A percentile compares a stretch with the other conserved stretches of the same genome.
phyloP scores from a whole-genome alignment of 2,888 invertebrate genomes.

The Petrolisthes cinctipes region DNA sequence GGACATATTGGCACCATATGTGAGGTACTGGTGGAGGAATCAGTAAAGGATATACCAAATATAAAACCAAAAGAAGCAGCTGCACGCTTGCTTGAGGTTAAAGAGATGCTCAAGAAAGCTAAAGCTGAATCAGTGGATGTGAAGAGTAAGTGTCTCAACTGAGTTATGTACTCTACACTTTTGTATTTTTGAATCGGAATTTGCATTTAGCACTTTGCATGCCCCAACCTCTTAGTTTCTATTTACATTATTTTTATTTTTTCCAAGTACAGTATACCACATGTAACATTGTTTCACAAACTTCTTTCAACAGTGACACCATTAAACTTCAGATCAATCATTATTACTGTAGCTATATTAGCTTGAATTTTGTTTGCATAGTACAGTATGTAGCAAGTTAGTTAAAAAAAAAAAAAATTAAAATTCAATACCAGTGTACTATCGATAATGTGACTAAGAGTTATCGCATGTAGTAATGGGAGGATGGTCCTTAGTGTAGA shows the following conservation, averaged over 20 bases:
- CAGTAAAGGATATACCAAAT: conserved; percentile 44
- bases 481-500: no score
- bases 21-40: conserved; percentile 63
- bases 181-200: neutral
- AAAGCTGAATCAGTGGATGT: conserved; percentile 56
- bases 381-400: neutral
- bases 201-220: neutral
- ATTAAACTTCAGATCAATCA: neutral
- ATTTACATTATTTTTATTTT: conserved; percentile 3
- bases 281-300: neutral
- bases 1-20: conserved; percentile 61
- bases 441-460: no score
- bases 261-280: neutral
- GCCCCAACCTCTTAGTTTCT: neutral
- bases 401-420: neutral
- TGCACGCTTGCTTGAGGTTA: conserved; percentile 57
- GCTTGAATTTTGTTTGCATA: neutral
- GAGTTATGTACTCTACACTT: no score
- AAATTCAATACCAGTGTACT: no score
- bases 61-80: conserved; percentile 46
- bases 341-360: neutral
- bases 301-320: no score
- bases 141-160: conserved; percentile 59
- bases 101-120: conserved; percentile 56
- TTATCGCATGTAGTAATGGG: no score